Evolutionary conservation across 2,113 vertebrate genomes (phyloP), one percentile per base, ranked within the genome.

Genomic region (Rhabdornis inornatus): DNA sequence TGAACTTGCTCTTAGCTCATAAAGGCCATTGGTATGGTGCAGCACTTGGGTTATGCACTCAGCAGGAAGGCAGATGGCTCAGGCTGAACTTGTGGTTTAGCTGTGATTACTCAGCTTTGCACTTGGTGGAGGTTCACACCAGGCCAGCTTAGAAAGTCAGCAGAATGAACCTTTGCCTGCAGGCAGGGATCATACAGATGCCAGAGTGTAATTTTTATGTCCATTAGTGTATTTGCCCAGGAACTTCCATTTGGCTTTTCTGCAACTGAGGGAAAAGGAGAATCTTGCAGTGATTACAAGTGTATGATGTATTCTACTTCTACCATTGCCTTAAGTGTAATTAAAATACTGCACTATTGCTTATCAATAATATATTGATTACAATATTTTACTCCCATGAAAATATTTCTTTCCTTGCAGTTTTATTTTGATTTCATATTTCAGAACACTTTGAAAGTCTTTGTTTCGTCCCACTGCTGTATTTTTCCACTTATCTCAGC

Each of bases 151-250:
- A 60, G 66, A 59, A 90, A 86, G 31, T 68, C 40, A 72, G 45
- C 21, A 77, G 45, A 81, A 64, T 0, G 5, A 83, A 37, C 0
- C 0, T 31, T 76, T 1, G 4, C 37, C 50, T 69, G 40, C 37
- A 49, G 86, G 42, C 53, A 70, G 77, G 50, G 71, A 44, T 76
- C 72, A 52, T 22, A 37, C 10, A 53, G 40, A 61, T 80, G 53
- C n/a, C 64, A 47, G 53, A 39, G 53, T 79, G 24, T 74, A 27
- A 56, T 44, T 69, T 89, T 69, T 8, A 37, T 68, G 28, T n/a
- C 65, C 40, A 14, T 71, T 85, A 72, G 28, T 23, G 27, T 24
- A 20, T 68, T 47, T 79, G 52, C 25, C 30, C 49, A 40, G 61
- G 35, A 84, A 71, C 30, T 55, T 28, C 47, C 39, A 7, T 47